A percentile compares a stretch with the other conserved stretches of the same genome.
Evolutionary conservation across 2,113 vertebrate species (phyloP).

Genomic region (Mesoclemmys tuberculata): DNA sequence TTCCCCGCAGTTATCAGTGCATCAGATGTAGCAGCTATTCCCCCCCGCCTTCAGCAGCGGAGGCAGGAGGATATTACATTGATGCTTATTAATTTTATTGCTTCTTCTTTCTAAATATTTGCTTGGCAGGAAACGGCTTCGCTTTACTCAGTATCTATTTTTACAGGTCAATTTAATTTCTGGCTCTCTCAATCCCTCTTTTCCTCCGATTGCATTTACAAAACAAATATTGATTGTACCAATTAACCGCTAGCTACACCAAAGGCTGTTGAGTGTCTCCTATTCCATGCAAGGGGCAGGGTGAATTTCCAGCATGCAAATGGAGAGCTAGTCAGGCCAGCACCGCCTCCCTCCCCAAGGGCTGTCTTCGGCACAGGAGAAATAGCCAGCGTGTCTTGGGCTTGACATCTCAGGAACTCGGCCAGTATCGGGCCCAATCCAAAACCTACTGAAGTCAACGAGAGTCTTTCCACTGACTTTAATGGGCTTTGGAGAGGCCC

Average conservation of each 20-base stretch:
- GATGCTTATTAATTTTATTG: constrained; percentile 74
- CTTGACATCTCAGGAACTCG: not conserved
- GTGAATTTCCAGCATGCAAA: not conserved
- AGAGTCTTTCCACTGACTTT: not conserved
- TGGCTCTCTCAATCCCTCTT: constrained; percentile 56
- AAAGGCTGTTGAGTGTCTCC: not conserved
- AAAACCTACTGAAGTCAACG: not conserved
- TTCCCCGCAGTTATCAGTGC: not conserved
- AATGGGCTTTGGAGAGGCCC: not conserved
- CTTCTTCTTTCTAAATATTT: constrained; percentile 76
- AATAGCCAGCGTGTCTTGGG: too few relatives aligned
- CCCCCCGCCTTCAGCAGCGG: not conserved
- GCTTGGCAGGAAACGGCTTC: constrained; percentile 67
- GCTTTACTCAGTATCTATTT: constrained; percentile 65
- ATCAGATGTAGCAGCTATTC: constrained; percentile 20
- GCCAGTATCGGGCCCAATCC: not conserved
- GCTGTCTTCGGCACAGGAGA: not conserved
- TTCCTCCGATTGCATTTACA: constrained; percentile 64
- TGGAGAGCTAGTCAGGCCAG: not conserved
- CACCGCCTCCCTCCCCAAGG: not conserved
- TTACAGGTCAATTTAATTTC: constrained; percentile 73
- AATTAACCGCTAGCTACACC: constrained; percentile 50
- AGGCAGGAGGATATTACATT: constrained; percentile 67
- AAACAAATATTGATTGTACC: constrained; percentile 73
- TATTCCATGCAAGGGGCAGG: not conserved